Conservation (phyloP, 2,797 vertebrate species). For the Ibycter americanus region DNA sequence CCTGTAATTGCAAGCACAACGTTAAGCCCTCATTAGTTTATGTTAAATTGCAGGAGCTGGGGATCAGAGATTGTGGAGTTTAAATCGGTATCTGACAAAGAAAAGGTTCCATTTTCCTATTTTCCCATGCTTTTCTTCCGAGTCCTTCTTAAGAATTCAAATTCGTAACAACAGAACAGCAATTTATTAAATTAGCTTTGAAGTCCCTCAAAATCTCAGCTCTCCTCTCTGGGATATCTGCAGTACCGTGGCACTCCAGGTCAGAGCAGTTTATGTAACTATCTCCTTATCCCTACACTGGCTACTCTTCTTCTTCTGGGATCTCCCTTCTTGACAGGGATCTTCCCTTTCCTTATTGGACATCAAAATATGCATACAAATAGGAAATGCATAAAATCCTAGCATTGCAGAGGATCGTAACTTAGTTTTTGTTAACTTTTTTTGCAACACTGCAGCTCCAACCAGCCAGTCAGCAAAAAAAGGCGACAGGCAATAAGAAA, state of each 20-base stretch:
- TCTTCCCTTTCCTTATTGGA: neutral
- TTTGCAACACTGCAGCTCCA: neutral
- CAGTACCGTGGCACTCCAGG: neutral
- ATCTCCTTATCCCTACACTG: neutral
- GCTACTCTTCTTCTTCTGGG: accelerated
- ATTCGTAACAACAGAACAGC: neutral
- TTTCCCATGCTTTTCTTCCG: neutral
- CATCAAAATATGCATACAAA: neutral
- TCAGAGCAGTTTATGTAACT: neutral
- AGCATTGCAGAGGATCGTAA: neutral
- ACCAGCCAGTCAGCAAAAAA: neutral
- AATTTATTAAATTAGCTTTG: neutral
- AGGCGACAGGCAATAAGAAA: neutral
- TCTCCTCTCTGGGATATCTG: neutral
- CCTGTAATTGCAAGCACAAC: accelerated
- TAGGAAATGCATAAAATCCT: accelerated
- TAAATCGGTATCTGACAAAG: neutral
- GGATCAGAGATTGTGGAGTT: accelerated
- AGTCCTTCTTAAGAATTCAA: neutral
- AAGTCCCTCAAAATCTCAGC: neutral
- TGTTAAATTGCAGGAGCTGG: neutral
- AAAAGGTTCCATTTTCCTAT: neutral
- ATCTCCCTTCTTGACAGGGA: neutral
- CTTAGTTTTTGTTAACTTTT: neutral
- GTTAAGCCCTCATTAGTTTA: neutral